phyloP scores from a whole-genome alignment of 2,888 invertebrate genomes.

The Clostera curtula region DNA sequence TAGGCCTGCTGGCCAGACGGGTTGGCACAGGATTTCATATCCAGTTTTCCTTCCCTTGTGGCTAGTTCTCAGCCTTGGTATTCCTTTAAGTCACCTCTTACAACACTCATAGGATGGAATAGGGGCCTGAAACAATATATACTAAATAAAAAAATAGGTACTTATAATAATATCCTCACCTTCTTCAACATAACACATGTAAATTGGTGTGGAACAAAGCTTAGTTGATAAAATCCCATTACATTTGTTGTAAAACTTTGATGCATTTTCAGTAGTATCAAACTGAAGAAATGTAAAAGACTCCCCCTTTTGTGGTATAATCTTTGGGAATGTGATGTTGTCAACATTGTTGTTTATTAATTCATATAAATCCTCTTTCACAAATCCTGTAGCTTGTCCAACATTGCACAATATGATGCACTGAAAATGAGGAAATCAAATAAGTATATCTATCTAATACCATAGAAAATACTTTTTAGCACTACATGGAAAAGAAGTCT shows the following conservation, averaged over 20 bases:
- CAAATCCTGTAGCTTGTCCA: slow-evolving; percentile 87
- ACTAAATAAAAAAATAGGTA: too few species aligned
- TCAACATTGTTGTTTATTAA: slow-evolving; percentile 71
- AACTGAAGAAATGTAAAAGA: slow-evolving; percentile 87
- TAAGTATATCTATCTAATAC: too few species aligned
- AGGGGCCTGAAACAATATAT: too few species aligned
- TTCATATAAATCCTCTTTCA: slow-evolving; percentile 76
- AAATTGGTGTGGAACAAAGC: slow-evolving; percentile 76
- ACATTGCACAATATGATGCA: slow-evolving; percentile 88
- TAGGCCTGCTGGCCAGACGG: too few species aligned
- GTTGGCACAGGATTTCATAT: too few species aligned
- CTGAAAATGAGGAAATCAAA: slow-evolving; percentile 76
- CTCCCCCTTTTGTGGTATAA: slow-evolving; percentile 84
- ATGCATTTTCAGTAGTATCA: slow-evolving; percentile 60
- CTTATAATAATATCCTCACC: slow-evolving; percentile 67
- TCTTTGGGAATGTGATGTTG: slow-evolving; percentile 72
- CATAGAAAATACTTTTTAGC: too few species aligned
- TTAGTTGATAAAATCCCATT: slow-evolving; percentile 78
- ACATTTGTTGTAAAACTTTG: slow-evolving; percentile 68
- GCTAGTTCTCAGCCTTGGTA: too few species aligned
- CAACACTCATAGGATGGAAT: too few species aligned
- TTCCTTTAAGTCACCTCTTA: too few species aligned
- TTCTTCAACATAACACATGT: slow-evolving; percentile 77
- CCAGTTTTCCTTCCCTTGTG: too few species aligned
- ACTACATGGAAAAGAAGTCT: too few species aligned